Evolutionary conservation across 2,797 vertebrate genomes (phyloP), one percentile per base, ranked within the genome.

Genomic region (Aplochiton taeniatus): DNA sequence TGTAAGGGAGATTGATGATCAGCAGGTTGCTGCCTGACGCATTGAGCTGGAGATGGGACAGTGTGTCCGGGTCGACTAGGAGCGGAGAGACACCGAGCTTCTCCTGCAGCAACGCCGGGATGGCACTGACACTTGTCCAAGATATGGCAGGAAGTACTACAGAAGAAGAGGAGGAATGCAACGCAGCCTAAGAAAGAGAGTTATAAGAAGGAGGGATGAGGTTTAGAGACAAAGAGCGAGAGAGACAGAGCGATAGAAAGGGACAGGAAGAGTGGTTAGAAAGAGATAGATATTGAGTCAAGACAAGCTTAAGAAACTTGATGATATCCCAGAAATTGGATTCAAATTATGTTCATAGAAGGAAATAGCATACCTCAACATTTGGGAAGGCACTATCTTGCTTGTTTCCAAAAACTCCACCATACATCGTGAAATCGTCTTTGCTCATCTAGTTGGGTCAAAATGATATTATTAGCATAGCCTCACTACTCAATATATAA

Each of bases 361-460:
- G 70, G 72, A 78, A 51, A 0, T 58, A 82, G n/a, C 85, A 82
- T 74, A 94, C 96, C 94, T 96, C 88, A 13, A 96, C 71, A 66
- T 95, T 94, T 44, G 83, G 81, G 77, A 96, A 96, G 66, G 85
- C 92, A 13, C 91, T 90, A 19, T 95, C 94, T 50, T 93, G 88
- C 66, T 95, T 93, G 87, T 95, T 94, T 62, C 95, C 95, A 83
- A 92, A 96, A 19, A 93, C 95, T 0, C 94, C 95, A 0, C 94
- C 95, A 1, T 92, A 94, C 0, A 90, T 80, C 0, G 95, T 96
- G 82, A 97, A 95, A 86, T 97, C 96, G 54, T 97, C 95, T 63
- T 93, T 79, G 76, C 95, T 96, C 58, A 96, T 81, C 96, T 97
- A 83, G 45, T 56, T 1, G 73, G 77, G 63, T 73, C 0, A 47